Evolutionary conservation across 2,113 vertebrate species (phyloP).

Genomic region (Synodontis membranacea): DNA sequence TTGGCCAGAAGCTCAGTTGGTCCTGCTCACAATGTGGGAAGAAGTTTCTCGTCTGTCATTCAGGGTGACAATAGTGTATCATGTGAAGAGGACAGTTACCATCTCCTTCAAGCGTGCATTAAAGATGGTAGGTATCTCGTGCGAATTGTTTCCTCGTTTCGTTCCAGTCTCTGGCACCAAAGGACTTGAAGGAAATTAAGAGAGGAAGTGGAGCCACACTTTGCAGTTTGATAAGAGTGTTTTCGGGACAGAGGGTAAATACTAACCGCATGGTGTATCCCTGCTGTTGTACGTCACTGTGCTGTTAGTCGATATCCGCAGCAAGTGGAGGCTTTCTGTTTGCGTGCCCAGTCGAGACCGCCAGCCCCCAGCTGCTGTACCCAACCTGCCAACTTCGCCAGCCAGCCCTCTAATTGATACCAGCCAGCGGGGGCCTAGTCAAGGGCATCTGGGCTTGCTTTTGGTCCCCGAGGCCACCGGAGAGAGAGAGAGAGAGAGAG

Average conservation of each 20-base stretch:
- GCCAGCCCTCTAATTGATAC: conserved; percentile 56
- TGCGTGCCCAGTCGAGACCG: conserved; percentile 14
- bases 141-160: background rate
- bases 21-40: background rate
- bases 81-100: background rate
- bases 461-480: conserved; percentile 29
- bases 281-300: background rate
- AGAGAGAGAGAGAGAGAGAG: too few species aligned
- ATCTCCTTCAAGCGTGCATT: background rate
- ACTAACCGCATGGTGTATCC: background rate
- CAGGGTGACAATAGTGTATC: background rate
- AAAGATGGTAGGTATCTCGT: background rate
- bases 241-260: background rate
- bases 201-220: background rate
- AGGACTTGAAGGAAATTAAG: background rate
- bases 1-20: background rate
- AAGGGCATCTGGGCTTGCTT: conserved; percentile 33
- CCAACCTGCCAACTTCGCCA: conserved; percentile 28
- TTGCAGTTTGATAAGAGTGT: background rate
- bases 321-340: conserved; percentile 18
- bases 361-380: conserved; percentile 36
- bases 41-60: background rate
- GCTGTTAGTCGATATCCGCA: conserved; percentile 13
- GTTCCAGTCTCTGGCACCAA: background rate
- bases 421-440: conserved; percentile 43